Evolutionary conservation across 2,888 invertebrate genomes (phyloP), one percentile per base, ranked within the genome.

Genomic region (Athalia rosae): DNA sequence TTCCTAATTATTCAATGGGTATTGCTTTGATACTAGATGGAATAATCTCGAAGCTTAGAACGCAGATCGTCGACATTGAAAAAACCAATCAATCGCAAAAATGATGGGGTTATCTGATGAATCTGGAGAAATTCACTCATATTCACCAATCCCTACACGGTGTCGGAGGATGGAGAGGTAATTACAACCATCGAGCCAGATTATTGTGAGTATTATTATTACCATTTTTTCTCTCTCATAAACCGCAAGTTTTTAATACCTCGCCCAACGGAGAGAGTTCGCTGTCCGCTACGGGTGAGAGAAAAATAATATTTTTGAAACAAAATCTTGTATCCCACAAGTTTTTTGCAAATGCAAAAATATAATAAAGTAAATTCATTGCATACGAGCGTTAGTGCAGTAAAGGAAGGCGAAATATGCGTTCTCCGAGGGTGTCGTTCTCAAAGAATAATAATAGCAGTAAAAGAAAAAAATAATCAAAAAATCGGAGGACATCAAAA

Each of bases 181-280:
- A 85, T 84, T 84, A 85, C 84, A 84, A 82, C 78, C 80, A 79
- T 81, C 80, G 79, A 82, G 7, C n/a, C 56, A 45, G 53, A 50
- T 50, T 59, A 48, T 53, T 13, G 76, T 59, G 58, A 45, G 76
- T 47, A 47, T 64, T 76, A 61, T 67, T 59, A 48, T 28, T 58
- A 66, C 73, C 71, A 62, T 61, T 83, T 79, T 83, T 80, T 82
- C 84, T 80, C 81, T 81, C 79, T 80, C 83, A 86, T 86, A 86
- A 86, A 86, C 86, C 79, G 81, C 71, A 58, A 64, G 80, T 79
- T 79, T 85, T 86, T 83, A 85, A 78, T 80, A 81, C 76, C 77
- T 56, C 76, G 74, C 50, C 45, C 61, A 77, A 76, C 79, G 77
- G 69, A 77, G 79, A 69, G 45, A 58, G 61, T 56, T 62, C 45